Base-by-base conservation (phyloP, 2,888 invertebrate species). In the Cremastinae sp. region DNA sequence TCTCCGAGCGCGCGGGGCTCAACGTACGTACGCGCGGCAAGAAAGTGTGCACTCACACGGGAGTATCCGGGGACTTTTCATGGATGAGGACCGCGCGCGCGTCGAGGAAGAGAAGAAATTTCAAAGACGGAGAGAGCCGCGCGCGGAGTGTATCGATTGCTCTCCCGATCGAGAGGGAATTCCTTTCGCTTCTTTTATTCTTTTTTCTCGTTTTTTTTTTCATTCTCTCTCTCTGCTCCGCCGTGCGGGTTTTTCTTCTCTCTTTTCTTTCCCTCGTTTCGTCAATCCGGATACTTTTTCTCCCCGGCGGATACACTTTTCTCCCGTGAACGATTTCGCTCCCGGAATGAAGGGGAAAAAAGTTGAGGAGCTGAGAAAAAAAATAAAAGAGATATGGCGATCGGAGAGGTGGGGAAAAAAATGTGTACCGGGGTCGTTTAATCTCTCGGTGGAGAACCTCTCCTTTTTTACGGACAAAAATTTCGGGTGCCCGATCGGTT, bases 1-100 rank as follows among this genome's bases (percentile, higher is more conserved):
- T 83, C 82, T 80, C 82, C 84, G 84, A 84, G 85, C 85, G 82
- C 49, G 80, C 77, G 75, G n/a, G n/a, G 81, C 82, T 77, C 74
- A 14, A 49, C 64, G 59, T 58, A 47, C 82, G 59, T 81, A 81
- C 80, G 76, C 75, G 78, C 81, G 65, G 69, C 51, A 51, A 51
- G 22, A 49, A n/a, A n/a, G n/a, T n/a, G n/a, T 64, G 38, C 20
- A 14, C 64, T 18, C 22, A 74, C 80, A 77, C 73, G 75, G 78
- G 74, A 76, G 64, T 73, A 77, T 7, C n/a, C 51, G 51, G 9
- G 22, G 41, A 58, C 5, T 53, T 61, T 9, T 12, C 20, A 28
- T 28, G 28, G 5, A n/a, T n/a, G n/a, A 28, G 28, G 28, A 28
- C 28, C 28, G 28, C 2, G 5, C 28, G 28, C 2, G 28, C 28